A percentile compares a stretch with the other conserved stretches of the same genome.
These are phyloP conservation scores for Theonella swinhoei DNA, from an alignment of 37 sponge, comb jelly and placozoan species.

Conservation along the genomic window DNA sequence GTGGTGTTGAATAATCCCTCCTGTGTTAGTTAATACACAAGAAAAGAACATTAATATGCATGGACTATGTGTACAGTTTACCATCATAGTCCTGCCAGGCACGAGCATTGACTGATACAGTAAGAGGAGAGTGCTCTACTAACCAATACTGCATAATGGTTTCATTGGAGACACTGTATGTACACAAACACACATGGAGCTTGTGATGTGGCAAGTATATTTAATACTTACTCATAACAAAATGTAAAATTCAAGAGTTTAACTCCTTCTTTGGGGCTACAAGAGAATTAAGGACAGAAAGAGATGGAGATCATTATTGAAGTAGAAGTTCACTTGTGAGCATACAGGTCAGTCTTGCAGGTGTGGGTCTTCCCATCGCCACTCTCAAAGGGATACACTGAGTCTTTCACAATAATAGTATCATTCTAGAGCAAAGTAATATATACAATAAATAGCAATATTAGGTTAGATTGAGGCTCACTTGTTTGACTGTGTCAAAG, in stretches of 20 bases:
- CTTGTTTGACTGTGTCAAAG: slow-evolving; percentile 27
- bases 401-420: slow-evolving; percentile 32
- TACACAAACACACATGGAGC: too few species aligned
- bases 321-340: not conserved
- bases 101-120: slow-evolving; percentile 78
- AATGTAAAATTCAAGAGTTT: slow-evolving; percentile 6
- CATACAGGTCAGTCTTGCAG: slow-evolving; percentile 33
- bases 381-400: slow-evolving; percentile 71
- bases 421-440: not conserved
- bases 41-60: not conserved
- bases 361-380: slow-evolving; percentile 22
- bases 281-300: not conserved
- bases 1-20: slow-evolving; percentile 88
- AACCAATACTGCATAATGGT: not conserved
- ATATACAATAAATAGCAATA: not conserved
- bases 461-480: not conserved
- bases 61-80: slow-evolving; percentile 34
- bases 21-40: slow-evolving; percentile 15
- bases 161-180: too few species aligned
- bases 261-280: slow-evolving; percentile 46
- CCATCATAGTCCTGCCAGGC: slow-evolving; percentile 89
- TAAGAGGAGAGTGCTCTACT: slow-evolving; percentile 31
- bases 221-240: too few species aligned
- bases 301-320: too few species aligned
- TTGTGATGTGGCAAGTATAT: too few species aligned